Evolutionary conservation across 2,888 invertebrate genomes (phyloP), one percentile per base, ranked within the genome.

Genomic region (Harpalus rufipes): DNA sequence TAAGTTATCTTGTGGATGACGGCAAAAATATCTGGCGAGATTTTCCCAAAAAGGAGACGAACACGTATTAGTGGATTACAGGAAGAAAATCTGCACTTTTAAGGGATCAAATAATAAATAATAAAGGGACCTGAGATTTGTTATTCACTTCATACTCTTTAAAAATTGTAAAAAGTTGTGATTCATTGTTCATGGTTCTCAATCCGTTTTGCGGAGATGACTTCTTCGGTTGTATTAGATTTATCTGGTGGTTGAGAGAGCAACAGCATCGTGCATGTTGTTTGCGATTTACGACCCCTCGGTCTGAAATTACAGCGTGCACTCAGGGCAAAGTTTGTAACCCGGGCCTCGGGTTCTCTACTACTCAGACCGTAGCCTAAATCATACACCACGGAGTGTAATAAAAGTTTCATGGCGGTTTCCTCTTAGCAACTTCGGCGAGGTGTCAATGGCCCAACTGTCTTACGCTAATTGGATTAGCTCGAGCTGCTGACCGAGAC

Each of bases 1-100:
- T 83, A 74, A 74, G 72, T 44, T 74, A 74, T 74, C 72, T 14
- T 74, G 72, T 74, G 72, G 72, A 44, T 74, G 72, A 74, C 72
- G 72, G 72, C 44, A 32, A 18, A 74, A 41, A 74, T 74, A 74
- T 68, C 68, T 68, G 63, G 25, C 41, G 68, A 68, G 68, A 68
- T 68, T 68, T 63, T 63, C 12, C 39, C 32, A 68, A 32, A 39
- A 68, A 32, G 32, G 7, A 68, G 39, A 25, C 2, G 21, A 18
- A 16, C 10, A 61, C 7, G 61, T 61, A 61, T 61, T 61, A 61
- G 21, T 21, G 10, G 21, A 21, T 44, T 44, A 44, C 44, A 7
- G 44, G 12, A 0, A 51, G 10, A 32, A 51, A 51, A 51, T 51
- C 44, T 51, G 44, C 44, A 51, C 44, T 51, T 51, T 51, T 32